Percentiles rank a stretch among this genome's conserved stretches.
These are phyloP conservation scores for Penaeus monodon DNA, from an alignment of 2,888 invertebrate species.

Conservation along the genomic window DNA sequence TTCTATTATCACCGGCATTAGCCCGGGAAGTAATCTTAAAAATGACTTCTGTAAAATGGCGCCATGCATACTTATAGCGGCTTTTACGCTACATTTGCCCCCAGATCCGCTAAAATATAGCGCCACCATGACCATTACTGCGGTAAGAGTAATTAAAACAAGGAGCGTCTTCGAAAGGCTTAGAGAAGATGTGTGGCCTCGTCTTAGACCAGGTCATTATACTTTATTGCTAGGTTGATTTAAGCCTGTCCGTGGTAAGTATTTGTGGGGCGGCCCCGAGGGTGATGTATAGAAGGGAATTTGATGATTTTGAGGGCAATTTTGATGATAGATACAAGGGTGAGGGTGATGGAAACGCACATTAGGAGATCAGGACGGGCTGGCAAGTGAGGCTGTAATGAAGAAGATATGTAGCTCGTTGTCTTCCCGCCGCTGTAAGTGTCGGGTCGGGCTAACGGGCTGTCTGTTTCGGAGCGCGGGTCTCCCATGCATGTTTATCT, in stretches of 20 bases:
- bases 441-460: background rate
- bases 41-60: conserved; percentile 55
- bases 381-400: conserved; percentile 30
- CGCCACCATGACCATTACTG: conserved; percentile 53
- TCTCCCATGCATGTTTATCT: too few species aligned
- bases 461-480: background rate
- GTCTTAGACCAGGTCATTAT: background rate
- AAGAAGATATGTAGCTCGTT: conserved; percentile 9
- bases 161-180: conserved; percentile 37
- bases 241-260: background rate
- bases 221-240: background rate
- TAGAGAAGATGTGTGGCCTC: background rate
- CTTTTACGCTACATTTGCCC: conserved; percentile 54
- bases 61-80: conserved; percentile 57
- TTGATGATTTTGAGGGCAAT: conserved; percentile 23
- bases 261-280: conserved; percentile 4
- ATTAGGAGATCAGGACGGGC: conserved; percentile 22
- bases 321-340: conserved; percentile 25
- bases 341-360: conserved; percentile 1
- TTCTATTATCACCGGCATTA: conserved; percentile 52
- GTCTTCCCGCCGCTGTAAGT: background rate
- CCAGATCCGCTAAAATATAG: conserved; percentile 44
- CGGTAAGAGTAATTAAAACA: conserved; percentile 53
- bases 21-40: conserved; percentile 54
- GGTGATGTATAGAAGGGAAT: conserved; percentile 7